These are phyloP conservation scores for Amblyopsis rosae DNA, from an alignment of 2,113 vertebrate species.

Conservation along the genomic window DNA sequence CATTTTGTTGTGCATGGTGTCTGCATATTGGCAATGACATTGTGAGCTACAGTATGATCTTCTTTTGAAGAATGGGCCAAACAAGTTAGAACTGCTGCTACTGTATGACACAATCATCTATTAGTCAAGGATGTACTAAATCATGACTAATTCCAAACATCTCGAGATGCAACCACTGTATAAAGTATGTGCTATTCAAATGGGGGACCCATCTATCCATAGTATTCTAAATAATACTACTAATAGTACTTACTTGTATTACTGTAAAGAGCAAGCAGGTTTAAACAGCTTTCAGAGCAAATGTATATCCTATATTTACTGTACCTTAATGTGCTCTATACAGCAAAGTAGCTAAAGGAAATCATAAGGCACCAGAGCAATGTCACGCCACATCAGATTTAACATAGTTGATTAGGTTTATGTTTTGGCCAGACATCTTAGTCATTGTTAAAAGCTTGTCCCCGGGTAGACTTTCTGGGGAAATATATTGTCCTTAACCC, in stretches of 20 bases:
- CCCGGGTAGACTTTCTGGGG: background rate
- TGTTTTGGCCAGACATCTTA: constrained; percentile 26
- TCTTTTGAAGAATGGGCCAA: background rate
- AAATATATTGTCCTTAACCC: background rate
- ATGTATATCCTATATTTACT: constrained; percentile 32
- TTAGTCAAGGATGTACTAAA: constrained; percentile 20
- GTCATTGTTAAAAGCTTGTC: constrained; percentile 15
- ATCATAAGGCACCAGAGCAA: constrained; percentile 26
- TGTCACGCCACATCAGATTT: constrained; percentile 33
- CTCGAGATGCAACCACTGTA: constrained; percentile 30
- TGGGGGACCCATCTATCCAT: background rate
- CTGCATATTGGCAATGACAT: background rate
- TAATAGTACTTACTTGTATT: constrained; percentile 9
- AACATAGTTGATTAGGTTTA: constrained; percentile 37
- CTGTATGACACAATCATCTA: background rate
- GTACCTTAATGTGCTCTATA: constrained; percentile 32
- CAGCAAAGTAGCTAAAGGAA: constrained; percentile 36
- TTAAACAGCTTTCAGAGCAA: constrained; percentile 1
- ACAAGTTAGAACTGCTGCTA: no score
- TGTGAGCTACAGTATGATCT: background rate
- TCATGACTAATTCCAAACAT: constrained; percentile 31
- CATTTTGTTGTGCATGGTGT: background rate
- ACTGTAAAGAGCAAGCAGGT: background rate
- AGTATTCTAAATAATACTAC: no score
- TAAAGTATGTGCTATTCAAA: constrained; percentile 2